These are phyloP conservation scores for Antheraea pernyi DNA, from an alignment of 1,140 invertebrate genomes.

Conservation along the genomic window DNA sequence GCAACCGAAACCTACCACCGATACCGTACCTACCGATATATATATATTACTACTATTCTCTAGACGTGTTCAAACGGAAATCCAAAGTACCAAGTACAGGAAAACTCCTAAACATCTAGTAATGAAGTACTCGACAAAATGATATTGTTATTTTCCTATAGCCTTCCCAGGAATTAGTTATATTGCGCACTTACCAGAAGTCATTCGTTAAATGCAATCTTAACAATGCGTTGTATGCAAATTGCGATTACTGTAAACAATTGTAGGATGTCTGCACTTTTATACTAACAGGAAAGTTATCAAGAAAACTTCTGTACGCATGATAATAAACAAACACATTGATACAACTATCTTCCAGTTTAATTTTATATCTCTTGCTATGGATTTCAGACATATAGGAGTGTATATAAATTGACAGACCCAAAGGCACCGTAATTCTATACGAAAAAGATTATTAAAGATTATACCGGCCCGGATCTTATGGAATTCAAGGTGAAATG, in stretches of 20 bases:
- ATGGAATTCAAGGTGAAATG: too few relatives aligned
- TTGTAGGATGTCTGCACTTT: not conserved
- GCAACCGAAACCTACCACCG: not conserved
- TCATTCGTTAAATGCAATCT: not conserved
- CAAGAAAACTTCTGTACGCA: not conserved
- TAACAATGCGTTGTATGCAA: not conserved
- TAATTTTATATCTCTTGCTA: too few relatives aligned
- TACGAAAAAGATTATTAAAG: too few relatives aligned
- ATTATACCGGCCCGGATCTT: too few relatives aligned
- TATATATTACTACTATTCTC: not conserved
- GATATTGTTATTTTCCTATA: not conserved
- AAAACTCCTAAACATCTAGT: not conserved
- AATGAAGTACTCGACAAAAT: not conserved
- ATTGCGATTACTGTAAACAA: not conserved
- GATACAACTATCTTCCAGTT: too few relatives aligned
- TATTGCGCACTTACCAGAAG: not conserved
- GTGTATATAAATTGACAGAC: too few relatives aligned
- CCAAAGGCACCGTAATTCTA: too few relatives aligned
- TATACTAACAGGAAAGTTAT: not conserved
- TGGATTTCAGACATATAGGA: too few relatives aligned
- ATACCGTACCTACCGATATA: not conserved
- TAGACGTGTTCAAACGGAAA: not conserved
- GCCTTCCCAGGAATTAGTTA: not conserved
- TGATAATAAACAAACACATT: not conserved
- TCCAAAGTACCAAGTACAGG: not conserved